A percentile compares a stretch with the other conserved stretches of the same genome.
Evolutionary conservation across 2,113 vertebrate species (phyloP).

Genomic region (Seriola dumerili): DNA sequence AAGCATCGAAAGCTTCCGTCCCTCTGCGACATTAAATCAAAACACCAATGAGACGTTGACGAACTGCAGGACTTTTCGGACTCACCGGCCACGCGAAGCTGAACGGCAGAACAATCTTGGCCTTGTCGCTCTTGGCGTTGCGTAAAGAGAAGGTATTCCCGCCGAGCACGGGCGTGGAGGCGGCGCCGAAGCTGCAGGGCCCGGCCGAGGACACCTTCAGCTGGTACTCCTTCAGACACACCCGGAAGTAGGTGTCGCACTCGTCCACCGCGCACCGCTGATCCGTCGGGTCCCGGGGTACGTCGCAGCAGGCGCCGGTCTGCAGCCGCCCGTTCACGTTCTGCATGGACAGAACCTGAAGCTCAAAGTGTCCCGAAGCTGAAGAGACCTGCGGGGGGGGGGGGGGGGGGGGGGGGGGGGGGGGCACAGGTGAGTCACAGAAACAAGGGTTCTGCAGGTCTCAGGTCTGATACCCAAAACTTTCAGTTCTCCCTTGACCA

Average conservation of each 20-base stretch:
- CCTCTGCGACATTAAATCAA: too few relatives aligned
- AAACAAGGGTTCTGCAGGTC: too few relatives aligned
- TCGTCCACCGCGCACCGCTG: slow-evolving; percentile 87
- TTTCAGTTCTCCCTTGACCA: too few relatives aligned
- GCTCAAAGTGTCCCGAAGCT: slow-evolving; percentile 92
- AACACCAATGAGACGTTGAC: too few relatives aligned
- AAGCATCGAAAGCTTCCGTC: background rate
- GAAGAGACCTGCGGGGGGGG: slow-evolving; percentile 87
- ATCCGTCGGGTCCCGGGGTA: slow-evolving; percentile 67
- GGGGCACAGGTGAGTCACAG: too few relatives aligned
- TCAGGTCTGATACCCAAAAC: too few relatives aligned
- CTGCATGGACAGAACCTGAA: slow-evolving; percentile 92
- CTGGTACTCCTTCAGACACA: slow-evolving; percentile 97
- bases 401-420: too few relatives aligned
- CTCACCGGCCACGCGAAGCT: slow-evolving; percentile 98
- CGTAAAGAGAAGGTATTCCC: slow-evolving; percentile 91
- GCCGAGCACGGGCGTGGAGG: slow-evolving; percentile 91
- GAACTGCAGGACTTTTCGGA: slow-evolving; percentile 39
- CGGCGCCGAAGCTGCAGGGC: slow-evolving; percentile 92
- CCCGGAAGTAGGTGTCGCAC: slow-evolving; percentile 93
- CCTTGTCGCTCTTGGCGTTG: slow-evolving; percentile 81
- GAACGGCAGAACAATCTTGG: slow-evolving; percentile 91
- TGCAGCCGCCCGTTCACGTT: slow-evolving; percentile 91
- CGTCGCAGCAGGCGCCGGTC: slow-evolving; percentile 92
- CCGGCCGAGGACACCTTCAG: slow-evolving; percentile 89